Percentiles rank a stretch among this genome's conserved stretches.
Evolutionary conservation across 2,113 vertebrate species (phyloP).

Genomic region (Corvus moneduloides): DNA sequence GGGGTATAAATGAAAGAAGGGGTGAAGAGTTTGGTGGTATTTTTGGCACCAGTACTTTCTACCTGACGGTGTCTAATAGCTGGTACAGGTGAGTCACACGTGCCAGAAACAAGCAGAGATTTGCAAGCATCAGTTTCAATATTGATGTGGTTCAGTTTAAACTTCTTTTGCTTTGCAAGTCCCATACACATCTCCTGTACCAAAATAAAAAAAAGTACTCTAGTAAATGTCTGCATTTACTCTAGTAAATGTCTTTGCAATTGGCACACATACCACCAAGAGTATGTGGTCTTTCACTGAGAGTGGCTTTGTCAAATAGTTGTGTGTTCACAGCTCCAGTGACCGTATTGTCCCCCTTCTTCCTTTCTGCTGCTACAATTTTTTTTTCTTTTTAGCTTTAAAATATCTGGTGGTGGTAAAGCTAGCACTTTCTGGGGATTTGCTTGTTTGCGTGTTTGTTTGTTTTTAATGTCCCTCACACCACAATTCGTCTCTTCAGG

Average conservation of each 20-base stretch:
- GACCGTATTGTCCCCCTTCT: not conserved
- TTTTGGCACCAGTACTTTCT: not conserved
- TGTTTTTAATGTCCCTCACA: not conserved
- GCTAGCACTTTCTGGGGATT: not conserved
- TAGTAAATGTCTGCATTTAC: not conserved
- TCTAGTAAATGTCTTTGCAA: not conserved
- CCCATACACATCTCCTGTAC: not conserved
- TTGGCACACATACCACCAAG: not conserved
- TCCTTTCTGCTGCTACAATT: not conserved
- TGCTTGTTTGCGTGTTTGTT: too few species aligned
- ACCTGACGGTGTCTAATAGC: not conserved
- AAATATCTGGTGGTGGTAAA: not conserved
- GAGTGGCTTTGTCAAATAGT: not conserved
- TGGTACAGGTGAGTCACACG: not conserved
- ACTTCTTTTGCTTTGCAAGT: not conserved
- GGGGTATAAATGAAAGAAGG: not conserved
- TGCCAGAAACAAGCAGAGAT: not conserved
- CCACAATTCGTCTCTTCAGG: not conserved
- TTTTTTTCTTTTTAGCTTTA: not conserved
- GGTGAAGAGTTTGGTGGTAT: not conserved
- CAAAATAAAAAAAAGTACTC: not conserved
- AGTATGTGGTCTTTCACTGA: not conserved
- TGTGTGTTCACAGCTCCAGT: not conserved
- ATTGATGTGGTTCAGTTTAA: not conserved
- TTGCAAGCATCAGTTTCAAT: not conserved